Evolutionary conservation across 1,140 invertebrate species (phyloP).

Genomic region (Trigoniulus corallinus): DNA sequence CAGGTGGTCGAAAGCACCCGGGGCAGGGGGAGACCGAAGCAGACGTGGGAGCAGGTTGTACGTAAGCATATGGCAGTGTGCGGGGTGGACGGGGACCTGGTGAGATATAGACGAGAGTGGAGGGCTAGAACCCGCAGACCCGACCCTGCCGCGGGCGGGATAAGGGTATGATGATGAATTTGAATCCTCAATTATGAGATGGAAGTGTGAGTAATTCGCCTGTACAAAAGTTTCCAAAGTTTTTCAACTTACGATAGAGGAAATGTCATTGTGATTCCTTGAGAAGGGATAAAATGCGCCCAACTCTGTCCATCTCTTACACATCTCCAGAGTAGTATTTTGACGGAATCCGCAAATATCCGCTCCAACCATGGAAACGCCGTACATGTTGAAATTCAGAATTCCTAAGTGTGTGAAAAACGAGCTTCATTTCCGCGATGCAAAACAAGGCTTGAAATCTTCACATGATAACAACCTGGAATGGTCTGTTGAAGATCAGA

Average conservation of each 20-base stretch:
- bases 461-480: background rate
- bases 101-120: too few relatives aligned
- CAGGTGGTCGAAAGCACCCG: too few relatives aligned
- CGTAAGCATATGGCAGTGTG: too few relatives aligned
- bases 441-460: background rate
- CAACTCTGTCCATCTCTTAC: conserved; percentile 61
- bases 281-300: conserved; percentile 55
- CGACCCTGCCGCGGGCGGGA: too few relatives aligned
- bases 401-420: conserved; percentile 35
- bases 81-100: too few relatives aligned
- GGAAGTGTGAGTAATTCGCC: background rate
- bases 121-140: too few relatives aligned
- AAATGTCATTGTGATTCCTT: conserved; percentile 64
- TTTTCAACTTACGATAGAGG: conserved; percentile 37
- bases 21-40: too few relatives aligned
- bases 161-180: too few relatives aligned
- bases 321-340: conserved; percentile 52
- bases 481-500: background rate
- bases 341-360: conserved; percentile 79
- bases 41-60: too few relatives aligned
- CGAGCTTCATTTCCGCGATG: background rate
- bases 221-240: background rate
- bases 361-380: conserved; percentile 67
- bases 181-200: background rate
- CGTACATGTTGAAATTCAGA: conserved; percentile 63